These are phyloP conservation scores for Drosophila arawakana DNA, from an alignment of 1,140 invertebrate genomes.

Conservation along the genomic window DNA sequence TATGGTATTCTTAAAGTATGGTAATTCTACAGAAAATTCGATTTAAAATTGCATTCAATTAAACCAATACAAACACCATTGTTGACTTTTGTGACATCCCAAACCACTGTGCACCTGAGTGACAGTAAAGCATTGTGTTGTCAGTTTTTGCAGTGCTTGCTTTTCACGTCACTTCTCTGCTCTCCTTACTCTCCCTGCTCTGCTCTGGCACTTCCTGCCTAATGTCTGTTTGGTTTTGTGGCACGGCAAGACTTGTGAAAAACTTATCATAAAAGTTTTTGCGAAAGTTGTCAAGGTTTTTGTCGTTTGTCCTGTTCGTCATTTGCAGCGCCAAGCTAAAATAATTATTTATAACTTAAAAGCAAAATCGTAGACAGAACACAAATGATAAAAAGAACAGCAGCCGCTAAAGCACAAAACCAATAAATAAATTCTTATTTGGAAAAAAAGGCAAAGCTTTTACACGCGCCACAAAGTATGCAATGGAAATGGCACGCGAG, in stretches of 20 bases:
- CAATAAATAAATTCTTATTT: constrained; percentile 49
- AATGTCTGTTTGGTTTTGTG: constrained; percentile 79
- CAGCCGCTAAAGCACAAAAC: constrained; percentile 18
- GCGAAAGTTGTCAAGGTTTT: constrained; percentile 78
- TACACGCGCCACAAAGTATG: constrained; percentile 28
- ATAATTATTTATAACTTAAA: constrained; percentile 82
- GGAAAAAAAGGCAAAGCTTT: constrained; percentile 19
- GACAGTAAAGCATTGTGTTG: constrained; percentile 44
- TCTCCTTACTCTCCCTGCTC: neutral
- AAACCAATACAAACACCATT: neutral
- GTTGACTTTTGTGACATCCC: constrained; percentile 5
- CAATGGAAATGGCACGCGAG: constrained; percentile 49
- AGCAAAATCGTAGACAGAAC: constrained; percentile 33
- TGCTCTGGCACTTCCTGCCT: constrained; percentile 41
- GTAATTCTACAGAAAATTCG: neutral
- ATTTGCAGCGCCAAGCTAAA: constrained; percentile 59
- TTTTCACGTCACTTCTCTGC: neutral
- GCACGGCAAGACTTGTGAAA: constrained; percentile 69
- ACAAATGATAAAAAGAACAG: constrained; percentile 22
- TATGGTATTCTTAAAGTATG: neutral
- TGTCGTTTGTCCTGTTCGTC: constrained; percentile 49
- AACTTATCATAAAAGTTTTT: constrained; percentile 77
- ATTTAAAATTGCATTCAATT: neutral
- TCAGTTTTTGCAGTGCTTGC: constrained; percentile 57
- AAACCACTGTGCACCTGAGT: constrained; percentile 64